These are phyloP conservation scores for Aix galericulata DNA, from an alignment of 2,113 vertebrate species.

Conservation along the genomic window DNA sequence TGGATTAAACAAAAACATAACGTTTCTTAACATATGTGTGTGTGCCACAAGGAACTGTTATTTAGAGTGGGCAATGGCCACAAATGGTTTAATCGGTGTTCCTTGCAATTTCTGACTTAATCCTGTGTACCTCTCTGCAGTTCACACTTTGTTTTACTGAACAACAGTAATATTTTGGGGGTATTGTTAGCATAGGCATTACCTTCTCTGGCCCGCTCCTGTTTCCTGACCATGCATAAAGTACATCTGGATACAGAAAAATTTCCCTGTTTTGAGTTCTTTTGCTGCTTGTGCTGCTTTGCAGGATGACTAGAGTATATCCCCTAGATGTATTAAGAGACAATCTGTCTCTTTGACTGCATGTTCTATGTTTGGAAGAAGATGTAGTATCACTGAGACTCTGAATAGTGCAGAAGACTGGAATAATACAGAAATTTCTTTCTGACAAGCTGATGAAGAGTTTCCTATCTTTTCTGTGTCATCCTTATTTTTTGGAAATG, in stretches of 20 bases:
- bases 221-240: background rate
- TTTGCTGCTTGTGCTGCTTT: background rate
- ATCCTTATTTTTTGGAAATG: background rate
- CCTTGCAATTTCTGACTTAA: background rate
- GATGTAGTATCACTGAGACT: background rate
- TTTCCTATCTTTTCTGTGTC: background rate
- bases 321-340: background rate
- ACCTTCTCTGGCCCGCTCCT: background rate
- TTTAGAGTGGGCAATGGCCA: background rate
- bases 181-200: rapidly evolving
- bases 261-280: background rate
- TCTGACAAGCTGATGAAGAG: background rate
- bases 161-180: background rate
- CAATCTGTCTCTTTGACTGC: background rate
- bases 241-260: background rate
- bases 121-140: background rate
- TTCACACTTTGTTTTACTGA: background rate
- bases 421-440: background rate
- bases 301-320: background rate
- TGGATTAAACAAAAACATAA: background rate
- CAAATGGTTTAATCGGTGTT: background rate
- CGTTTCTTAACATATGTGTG: background rate
- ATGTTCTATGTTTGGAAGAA: background rate
- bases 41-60: background rate
- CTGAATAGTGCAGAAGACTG: background rate